Evolutionary conservation across 2,113 vertebrate species (phyloP).

Genomic region (Alaudala cheleensis): DNA sequence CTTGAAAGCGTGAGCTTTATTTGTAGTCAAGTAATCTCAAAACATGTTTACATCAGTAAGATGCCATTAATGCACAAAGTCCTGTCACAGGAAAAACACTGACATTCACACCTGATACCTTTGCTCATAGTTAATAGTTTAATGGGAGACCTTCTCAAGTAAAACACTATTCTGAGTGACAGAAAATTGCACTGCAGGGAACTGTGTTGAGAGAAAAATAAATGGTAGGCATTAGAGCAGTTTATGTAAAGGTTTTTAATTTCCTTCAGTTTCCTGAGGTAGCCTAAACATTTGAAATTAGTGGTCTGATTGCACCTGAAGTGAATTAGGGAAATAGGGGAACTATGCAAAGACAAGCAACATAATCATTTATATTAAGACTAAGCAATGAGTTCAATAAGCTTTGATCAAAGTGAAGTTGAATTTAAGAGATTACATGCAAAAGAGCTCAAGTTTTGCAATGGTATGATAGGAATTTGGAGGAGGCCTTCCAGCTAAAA

Average conservation of each 20-base stretch:
- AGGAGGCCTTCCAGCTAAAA: not conserved
- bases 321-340: not conserved
- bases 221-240: not conserved
- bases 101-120: not conserved
- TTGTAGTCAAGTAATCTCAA: not conserved
- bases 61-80: not conserved
- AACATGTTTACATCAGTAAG: not conserved
- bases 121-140: not conserved
- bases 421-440: not conserved
- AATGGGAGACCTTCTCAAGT: not conserved
- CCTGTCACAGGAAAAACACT: not conserved
- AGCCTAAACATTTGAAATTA: not conserved
- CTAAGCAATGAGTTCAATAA: not conserved
- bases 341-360: not conserved
- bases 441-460: not conserved
- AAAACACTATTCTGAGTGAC: not conserved
- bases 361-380: not conserved
- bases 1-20: not conserved
- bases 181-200: not conserved
- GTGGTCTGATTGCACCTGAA: not conserved
- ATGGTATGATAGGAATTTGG: not conserved
- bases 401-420: not conserved
- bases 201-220: not conserved
- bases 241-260: not conserved
- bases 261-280: not conserved